Conservation (phyloP, 2,888 invertebrate genomes). For the Rotaria sp. region DNA sequence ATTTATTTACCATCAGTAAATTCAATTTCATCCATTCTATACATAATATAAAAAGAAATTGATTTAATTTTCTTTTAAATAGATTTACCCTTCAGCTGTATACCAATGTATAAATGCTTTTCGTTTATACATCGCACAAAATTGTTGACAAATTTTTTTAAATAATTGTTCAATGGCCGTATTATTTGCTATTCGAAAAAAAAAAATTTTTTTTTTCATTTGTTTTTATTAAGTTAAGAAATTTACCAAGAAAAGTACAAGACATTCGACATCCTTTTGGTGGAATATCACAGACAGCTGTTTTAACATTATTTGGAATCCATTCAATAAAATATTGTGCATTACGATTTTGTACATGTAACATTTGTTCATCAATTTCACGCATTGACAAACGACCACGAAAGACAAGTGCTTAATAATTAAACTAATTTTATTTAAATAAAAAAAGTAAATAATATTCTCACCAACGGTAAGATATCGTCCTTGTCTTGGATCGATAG, state of each 20-base stretch:
- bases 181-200: neutral
- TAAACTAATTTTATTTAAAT: neutral
- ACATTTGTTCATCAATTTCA: constrained; percentile 9
- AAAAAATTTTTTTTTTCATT: neutral
- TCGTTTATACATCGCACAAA: neutral
- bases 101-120: constrained; percentile 17
- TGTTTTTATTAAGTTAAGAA: neutral
- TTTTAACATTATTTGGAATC: constrained; percentile 10
- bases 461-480: neutral
- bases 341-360: neutral
- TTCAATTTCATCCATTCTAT: constrained; percentile 16
- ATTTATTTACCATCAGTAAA: neutral
- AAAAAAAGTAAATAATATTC: neutral
- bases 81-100: neutral
- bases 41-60: neutral
- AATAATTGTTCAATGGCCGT: neutral
- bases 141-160: neutral
- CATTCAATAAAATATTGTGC: neutral
- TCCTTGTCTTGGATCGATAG: neutral
- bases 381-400: constrained; percentile 18
- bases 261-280: neutral
- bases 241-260: neutral
- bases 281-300: constrained; percentile 20
- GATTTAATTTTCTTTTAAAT: neutral
- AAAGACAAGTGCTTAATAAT: neutral